Conservation (phyloP, 2,888 invertebrate species). For the Catocala fraxini region DNA sequence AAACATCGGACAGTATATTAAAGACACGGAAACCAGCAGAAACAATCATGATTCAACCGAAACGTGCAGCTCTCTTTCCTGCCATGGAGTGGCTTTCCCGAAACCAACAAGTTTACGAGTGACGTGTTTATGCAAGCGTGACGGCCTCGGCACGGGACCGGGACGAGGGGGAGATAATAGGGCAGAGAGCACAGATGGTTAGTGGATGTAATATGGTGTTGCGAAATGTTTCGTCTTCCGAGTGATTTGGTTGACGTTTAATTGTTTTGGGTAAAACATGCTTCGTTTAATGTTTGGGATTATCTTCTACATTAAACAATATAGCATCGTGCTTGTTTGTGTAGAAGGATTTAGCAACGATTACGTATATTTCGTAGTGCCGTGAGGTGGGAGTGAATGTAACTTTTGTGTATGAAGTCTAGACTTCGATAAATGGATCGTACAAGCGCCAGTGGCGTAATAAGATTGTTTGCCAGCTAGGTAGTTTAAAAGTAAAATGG, state of each 20-base stretch:
- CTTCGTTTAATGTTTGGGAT: background rate
- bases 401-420: too few species aligned
- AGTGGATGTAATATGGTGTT: constrained; percentile 7
- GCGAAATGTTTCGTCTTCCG: constrained; percentile 3
- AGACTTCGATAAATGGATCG: too few species aligned
- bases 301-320: too few species aligned
- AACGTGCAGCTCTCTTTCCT: constrained; percentile 1
- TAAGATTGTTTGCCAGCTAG: too few species aligned
- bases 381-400: too few species aligned
- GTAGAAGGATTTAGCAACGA: too few species aligned
- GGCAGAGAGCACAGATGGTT: constrained; percentile 2
- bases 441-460: too few species aligned
- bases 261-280: constrained; percentile 1
- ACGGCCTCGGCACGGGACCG: constrained; percentile 8
- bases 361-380: too few species aligned
- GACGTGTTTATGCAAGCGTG: constrained; percentile 13
- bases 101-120: constrained; percentile 13
- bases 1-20: background rate
- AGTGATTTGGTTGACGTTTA: background rate
- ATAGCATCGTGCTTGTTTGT: too few species aligned
- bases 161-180: constrained; percentile 1
- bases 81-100: constrained; percentile 3
- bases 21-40: background rate
- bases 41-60: constrained; percentile 10
- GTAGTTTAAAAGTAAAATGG: too few species aligned